Evolutionary conservation across 2,113 vertebrate genomes (phyloP).

Genomic region (Cephalopterus ornatus): DNA sequence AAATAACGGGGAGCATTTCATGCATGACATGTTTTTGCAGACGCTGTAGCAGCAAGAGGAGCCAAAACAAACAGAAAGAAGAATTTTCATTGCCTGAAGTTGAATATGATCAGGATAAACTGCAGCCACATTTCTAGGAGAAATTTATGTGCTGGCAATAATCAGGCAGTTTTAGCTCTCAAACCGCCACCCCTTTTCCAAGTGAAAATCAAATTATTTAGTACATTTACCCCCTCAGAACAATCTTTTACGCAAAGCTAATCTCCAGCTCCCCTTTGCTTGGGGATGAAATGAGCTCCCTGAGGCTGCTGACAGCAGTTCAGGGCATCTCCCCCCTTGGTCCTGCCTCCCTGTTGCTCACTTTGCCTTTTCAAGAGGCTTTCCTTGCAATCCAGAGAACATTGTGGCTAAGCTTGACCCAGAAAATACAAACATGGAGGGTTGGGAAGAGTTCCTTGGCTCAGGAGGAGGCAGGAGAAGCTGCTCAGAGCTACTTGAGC

Average conservation of each 20-base stretch:
- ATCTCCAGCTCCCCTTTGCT: neutral
- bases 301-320: neutral
- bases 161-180: neutral
- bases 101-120: conserved; percentile 33
- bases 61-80: conserved; percentile 36
- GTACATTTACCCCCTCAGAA: neutral
- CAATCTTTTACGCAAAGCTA: neutral
- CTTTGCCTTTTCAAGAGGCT: neutral
- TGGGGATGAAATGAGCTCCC: neutral
- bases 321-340: neutral
- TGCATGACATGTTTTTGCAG: conserved; percentile 30
- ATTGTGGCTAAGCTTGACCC: neutral
- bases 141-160: conserved; percentile 25
- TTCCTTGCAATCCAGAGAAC: neutral
- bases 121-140: conserved; percentile 21
- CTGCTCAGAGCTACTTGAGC: neutral
- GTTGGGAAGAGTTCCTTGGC: neutral
- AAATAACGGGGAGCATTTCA: conserved; percentile 35
- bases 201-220: neutral
- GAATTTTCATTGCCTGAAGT: conserved; percentile 27
- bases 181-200: neutral
- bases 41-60: conserved; percentile 37
- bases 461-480: neutral
- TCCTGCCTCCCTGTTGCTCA: neutral
- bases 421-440: neutral